phyloP scores from a whole-genome alignment of 2,888 invertebrate species.

The Poecilobothrus nobilitatus region DNA sequence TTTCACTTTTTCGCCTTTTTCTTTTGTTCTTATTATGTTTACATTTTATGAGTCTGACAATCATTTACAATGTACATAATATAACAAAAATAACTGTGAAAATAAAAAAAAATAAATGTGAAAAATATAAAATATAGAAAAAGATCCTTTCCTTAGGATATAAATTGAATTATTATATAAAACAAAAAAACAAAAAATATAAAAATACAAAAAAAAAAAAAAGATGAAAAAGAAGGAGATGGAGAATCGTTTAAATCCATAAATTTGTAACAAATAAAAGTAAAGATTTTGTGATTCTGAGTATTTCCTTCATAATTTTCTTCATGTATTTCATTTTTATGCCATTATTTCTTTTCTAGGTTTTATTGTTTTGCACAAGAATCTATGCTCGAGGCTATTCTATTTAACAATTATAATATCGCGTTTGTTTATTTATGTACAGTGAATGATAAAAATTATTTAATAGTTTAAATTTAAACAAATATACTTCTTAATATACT shows the following conservation, averaged over 20 bases:
- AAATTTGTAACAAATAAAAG: not conserved
- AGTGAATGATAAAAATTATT: no score
- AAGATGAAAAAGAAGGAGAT: not conserved
- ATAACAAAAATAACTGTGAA: not conserved
- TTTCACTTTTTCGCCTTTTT: no score
- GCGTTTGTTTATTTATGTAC: no score
- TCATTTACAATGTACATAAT: not conserved
- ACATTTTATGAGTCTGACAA: not conserved
- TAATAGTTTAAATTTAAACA: no score
- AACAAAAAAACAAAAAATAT: not conserved
- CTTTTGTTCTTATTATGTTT: not conserved
- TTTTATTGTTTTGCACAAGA: no score
- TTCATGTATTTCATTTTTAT: no score
- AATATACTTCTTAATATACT: no score
- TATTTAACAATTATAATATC: no score
- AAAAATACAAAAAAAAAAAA: not conserved
- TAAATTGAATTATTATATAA: not conserved
- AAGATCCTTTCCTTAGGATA: not conserved
- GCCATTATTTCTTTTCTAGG: no score
- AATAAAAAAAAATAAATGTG: not conserved
- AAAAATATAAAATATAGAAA: not conserved
- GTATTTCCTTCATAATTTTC: no score
- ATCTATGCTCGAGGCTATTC: no score
- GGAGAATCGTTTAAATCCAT: no score
- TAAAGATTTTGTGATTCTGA: not conserved